A percentile compares a stretch with the other conserved stretches of the same genome.
phyloP scores from a whole-genome alignment of 92 coral and sea anemone species.

The Porites evermanni region DNA sequence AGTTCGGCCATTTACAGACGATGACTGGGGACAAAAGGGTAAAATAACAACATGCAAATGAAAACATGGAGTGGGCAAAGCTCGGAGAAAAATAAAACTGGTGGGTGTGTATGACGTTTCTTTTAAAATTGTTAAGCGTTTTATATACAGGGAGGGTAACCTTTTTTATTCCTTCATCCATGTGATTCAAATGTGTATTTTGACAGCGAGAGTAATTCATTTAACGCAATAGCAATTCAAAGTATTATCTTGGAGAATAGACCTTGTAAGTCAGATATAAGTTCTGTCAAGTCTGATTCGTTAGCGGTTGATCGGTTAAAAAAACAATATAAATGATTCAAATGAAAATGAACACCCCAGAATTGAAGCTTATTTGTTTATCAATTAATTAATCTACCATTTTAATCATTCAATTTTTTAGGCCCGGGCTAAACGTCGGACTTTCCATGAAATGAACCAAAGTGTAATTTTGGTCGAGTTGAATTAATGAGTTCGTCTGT shows the following conservation, averaged over 20 bases:
- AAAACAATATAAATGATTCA: not conserved
- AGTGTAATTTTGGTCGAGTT: too few relatives aligned
- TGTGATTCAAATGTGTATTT: not conserved
- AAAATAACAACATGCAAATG: conserved; percentile 11
- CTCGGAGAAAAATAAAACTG: not conserved
- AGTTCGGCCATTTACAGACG: not conserved
- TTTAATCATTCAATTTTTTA: too few relatives aligned
- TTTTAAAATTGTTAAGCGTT: not conserved
- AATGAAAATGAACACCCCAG: not conserved
- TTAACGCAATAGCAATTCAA: not conserved
- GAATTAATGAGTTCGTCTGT: too few relatives aligned
- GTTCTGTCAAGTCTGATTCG: not conserved
- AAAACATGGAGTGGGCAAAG: not conserved
- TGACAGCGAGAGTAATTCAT: not conserved
- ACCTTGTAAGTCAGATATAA: not conserved
- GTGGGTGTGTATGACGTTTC: not conserved
- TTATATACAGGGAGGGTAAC: not conserved
- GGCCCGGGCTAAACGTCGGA: too few relatives aligned
- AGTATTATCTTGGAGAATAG: not conserved
- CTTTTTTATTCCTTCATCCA: not conserved
- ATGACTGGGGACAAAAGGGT: not conserved
- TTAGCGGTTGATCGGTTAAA: conserved; percentile 1
- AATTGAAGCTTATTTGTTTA: not conserved
- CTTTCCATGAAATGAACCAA: too few relatives aligned
- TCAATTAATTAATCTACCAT: not conserved